Conservation (phyloP, 2,888 invertebrate species). For the Aporophyla nigra region DNA sequence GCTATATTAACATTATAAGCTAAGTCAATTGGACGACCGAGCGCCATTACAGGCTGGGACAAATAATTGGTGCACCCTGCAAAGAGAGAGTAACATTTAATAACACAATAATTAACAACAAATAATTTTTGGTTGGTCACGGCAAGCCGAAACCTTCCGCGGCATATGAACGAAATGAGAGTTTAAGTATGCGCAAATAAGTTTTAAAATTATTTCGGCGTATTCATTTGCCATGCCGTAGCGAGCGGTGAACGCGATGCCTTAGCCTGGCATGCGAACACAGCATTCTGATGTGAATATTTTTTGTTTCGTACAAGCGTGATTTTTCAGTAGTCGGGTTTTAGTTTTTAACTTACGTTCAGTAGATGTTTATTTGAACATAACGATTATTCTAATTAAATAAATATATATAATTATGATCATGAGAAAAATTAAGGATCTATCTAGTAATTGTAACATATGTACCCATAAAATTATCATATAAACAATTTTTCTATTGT, state of each 20-base stretch:
- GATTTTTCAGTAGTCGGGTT: too few relatives aligned
- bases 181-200: too few relatives aligned
- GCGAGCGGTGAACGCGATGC: too few relatives aligned
- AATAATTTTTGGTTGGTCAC: not conserved
- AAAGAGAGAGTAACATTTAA: constrained; percentile 71
- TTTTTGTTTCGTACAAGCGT: too few relatives aligned
- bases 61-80: constrained; percentile 88
- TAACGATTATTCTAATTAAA: not conserved
- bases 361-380: not conserved
- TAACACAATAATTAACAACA: not conserved
- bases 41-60: constrained; percentile 79
- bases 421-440: not conserved
- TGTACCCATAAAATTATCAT: not conserved
- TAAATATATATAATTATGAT: not conserved
- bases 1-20: constrained; percentile 85
- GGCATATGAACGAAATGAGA: not conserved
- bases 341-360: too few relatives aligned
- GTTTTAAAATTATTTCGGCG: too few relatives aligned
- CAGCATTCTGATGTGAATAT: too few relatives aligned
- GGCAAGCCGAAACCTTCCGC: not conserved
- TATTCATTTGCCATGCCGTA: too few relatives aligned
- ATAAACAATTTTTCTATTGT: not conserved
- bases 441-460: not conserved
- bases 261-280: too few relatives aligned
- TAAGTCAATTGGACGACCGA: constrained; percentile 78